Percentiles rank a stretch among this genome's conserved stretches.
These are phyloP conservation scores for Leucophenga montana DNA, from an alignment of 2,888 invertebrate species.

Conservation along the genomic window DNA sequence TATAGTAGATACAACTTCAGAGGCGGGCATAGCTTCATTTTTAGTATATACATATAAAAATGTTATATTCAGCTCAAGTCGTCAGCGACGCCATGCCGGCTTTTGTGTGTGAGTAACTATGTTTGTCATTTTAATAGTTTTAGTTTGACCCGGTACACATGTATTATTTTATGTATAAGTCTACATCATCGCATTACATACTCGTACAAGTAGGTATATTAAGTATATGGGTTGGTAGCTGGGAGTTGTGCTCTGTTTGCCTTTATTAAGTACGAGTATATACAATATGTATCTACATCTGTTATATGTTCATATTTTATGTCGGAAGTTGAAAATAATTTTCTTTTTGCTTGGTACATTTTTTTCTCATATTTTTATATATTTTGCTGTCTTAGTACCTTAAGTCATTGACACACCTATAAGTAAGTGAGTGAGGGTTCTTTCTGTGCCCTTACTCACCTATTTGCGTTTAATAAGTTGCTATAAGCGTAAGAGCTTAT, in stretches of 20 bases:
- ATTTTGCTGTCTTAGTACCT: constrained; percentile 44
- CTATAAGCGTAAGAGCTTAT: not conserved
- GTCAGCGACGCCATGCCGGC: constrained; percentile 13
- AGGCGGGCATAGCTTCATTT: constrained; percentile 29
- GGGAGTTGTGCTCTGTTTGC: too few relatives aligned
- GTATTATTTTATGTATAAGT: not conserved
- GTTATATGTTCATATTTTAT: constrained; percentile 53
- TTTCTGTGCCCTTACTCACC: not conserved
- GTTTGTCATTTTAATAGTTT: constrained; percentile 59
- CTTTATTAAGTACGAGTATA: not conserved
- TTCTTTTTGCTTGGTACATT: constrained; percentile 43
- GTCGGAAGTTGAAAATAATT: constrained; percentile 64
- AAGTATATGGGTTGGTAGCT: constrained; percentile 31
- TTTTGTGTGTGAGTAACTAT: constrained; percentile 12
- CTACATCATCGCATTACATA: not conserved
- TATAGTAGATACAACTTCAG: not conserved
- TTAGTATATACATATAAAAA: constrained; percentile 55
- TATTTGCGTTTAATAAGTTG: not conserved
- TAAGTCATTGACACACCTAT: constrained; percentile 63
- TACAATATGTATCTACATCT: not conserved
- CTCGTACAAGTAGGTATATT: constrained; percentile 22
- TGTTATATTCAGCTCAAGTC: constrained; percentile 52
- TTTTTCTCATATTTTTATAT: constrained; percentile 55
- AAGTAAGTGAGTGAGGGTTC: constrained; percentile 28
- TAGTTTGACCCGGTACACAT: constrained; percentile 54